Evolutionary conservation across 2,888 invertebrate genomes (phyloP), one percentile per base, ranked within the genome.

Genomic region (Lasiommata megera): DNA sequence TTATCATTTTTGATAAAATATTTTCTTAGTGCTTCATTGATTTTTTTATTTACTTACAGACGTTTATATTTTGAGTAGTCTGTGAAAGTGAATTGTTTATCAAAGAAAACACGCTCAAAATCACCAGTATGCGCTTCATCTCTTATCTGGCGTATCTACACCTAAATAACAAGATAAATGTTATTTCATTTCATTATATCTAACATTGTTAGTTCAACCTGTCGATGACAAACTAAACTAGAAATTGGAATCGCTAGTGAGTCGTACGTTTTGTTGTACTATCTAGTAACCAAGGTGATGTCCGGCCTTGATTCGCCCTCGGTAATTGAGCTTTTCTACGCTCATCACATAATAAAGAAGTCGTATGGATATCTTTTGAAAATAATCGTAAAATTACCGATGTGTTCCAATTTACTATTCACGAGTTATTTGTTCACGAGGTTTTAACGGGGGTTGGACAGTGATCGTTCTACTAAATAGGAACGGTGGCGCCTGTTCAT

Each of bases 1-100:
- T 16, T 1, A 1, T 18, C 14, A 44, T 1, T 28, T n/a, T n/a
- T n/a, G n/a, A n/a, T n/a, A n/a, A n/a, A n/a, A n/a, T n/a, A n/a
- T n/a, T n/a, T 7, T 14, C 29, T 14, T 3, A 14, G 8, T 14
- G 0, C 0, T 46, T 12, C 31, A n/a, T 11, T 16, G 11, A n/a
- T 16, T 3, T 12, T 18, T 54, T 12, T 40, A 11, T 50, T 47
- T 65, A 94, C 94, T 93, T 92, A 94, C 94, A 91, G 71, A 94
- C 93, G 76, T 94, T 94, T 61, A 94, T 93, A 76, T 94, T 94
- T 79, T 94, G 94, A 56, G 93, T 94, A 0, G 94, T 94, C 82
- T 94, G 94, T 28, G 84, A 79, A 56, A 74, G 60, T 34, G 71
- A 65, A 55, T 65, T 59, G 38, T 64, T 60, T 63, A 80, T 57